Evolutionary conservation across 2,888 invertebrate species (phyloP), one percentile per base, ranked within the genome.

Genomic region (Bugula neritina): DNA sequence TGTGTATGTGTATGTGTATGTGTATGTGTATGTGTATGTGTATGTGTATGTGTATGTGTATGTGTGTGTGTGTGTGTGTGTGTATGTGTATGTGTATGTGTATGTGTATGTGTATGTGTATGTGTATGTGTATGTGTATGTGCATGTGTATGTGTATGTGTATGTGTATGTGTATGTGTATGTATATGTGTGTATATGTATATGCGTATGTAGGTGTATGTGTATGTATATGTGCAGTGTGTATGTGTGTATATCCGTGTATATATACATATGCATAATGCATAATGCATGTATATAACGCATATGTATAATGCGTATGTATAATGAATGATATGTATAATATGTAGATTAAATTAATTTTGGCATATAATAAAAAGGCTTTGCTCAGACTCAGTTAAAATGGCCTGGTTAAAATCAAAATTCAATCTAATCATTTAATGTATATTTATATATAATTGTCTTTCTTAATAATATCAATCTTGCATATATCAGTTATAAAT

Each of bases 61-160:
- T 57, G 57, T n/a, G 57, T 25, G 57, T n/a, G 57, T 57, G 57
- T n/a, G 57, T 57, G 57, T 25, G 25, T 29, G 69, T 27, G 35
- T 31, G 69, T 27, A n/a, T 35, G 35, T 25, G 23, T 69, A 31
- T 27, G 35, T 35, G 35, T 27, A 25, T 29, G 35, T 25, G 35
- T 29, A 27, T 27, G 35, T 69, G 35, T 27, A 25, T 69, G 23
- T 27, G 35, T 69, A 25, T 27, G 35, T 69, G 35, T 25, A 25
- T 69, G 35, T 27, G 35, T 69, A 27, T 27, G 35, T 69, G 69
- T 27, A 31, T 69, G 69, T 25, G 69, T 29, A 31, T 27, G 69
- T 69, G 69, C 23, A 31, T 69, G 69, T 27, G 69, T 29, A 31
- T 27, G 69, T 69, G 69, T 27, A 31, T 29, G 69, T 25, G 69